Percentiles rank a stretch among this genome's conserved stretches.
phyloP scores from a whole-genome alignment of 2,113 vertebrate genomes.

The Hydrolagus affinis region DNA sequence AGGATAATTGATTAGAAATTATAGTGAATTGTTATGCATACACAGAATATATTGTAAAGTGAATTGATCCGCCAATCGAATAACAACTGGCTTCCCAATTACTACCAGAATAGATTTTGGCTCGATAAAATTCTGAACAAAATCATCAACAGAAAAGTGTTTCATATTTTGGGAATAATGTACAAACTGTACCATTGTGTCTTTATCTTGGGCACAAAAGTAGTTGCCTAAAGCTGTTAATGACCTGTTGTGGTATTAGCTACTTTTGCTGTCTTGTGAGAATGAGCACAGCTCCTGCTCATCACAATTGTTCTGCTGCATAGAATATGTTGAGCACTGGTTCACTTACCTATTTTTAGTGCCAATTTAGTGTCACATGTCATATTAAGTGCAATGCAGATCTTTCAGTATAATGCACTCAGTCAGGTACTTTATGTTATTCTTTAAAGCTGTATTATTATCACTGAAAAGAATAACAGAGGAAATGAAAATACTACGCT shows the following conservation, averaged over 20 bases:
- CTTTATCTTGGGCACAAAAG: not conserved
- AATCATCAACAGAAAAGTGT: too few relatives aligned
- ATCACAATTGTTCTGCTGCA: not conserved
- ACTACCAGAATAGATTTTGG: too few relatives aligned
- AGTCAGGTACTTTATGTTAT: not conserved
- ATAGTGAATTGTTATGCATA: too few relatives aligned
- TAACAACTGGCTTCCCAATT: too few relatives aligned
- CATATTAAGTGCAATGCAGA: constrained; percentile 10
- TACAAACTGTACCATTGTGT: not conserved
- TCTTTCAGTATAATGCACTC: not conserved
- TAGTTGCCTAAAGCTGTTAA: not conserved
- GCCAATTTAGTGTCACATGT: constrained; percentile 22
- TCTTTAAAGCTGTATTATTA: constrained; percentile 7
- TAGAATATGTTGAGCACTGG: not conserved
- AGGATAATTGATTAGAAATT: too few relatives aligned
- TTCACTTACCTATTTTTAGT: constrained; percentile 28
- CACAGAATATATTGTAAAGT: too few relatives aligned
- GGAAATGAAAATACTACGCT: not conserved
- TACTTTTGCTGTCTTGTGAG: constrained; percentile 15
- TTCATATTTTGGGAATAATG: constrained; percentile 1
- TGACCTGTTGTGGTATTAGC: constrained; percentile 7
- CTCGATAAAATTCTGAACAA: too few relatives aligned
- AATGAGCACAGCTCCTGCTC: constrained; percentile 7
- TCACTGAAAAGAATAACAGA: not conserved
- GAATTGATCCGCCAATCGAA: too few relatives aligned